Percentiles rank a stretch among this genome's conserved stretches.
Evolutionary conservation across 2,113 vertebrate species (phyloP).

Genomic region (Choloepus hoffmanni): DNA sequence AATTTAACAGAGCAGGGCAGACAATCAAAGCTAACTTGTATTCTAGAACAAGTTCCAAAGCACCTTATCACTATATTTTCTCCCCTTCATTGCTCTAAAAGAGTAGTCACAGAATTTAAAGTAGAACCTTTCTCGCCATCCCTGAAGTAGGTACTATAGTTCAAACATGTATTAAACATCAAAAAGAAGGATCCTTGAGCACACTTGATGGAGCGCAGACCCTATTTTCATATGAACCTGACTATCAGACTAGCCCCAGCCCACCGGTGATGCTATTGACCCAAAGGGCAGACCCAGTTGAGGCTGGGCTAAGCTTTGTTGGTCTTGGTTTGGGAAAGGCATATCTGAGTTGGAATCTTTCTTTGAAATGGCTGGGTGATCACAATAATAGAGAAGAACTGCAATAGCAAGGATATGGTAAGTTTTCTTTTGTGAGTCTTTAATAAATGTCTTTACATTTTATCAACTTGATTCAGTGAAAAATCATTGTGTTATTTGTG

Average conservation of each 20-base stretch:
- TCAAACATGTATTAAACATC: not conserved
- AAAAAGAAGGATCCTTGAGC: not conserved
- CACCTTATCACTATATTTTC: not conserved
- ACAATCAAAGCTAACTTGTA: constrained; percentile 37
- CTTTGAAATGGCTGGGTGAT: not conserved
- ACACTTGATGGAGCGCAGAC: fast-evolving
- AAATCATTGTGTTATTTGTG: constrained; percentile 54
- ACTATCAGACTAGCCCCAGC: not conserved
- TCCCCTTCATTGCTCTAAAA: constrained; percentile 54
- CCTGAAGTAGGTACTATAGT: not conserved
- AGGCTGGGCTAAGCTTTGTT: too few relatives aligned
- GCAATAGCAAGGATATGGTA: not conserved
- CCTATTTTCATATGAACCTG: not conserved
- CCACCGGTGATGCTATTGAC: too few relatives aligned
- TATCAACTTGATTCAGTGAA: constrained; percentile 44
- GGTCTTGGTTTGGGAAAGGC: not conserved
- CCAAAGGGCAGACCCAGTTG: not conserved
- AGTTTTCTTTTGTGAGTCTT: not conserved
- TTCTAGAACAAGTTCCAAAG: constrained; percentile 43
- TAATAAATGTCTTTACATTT: constrained; percentile 35
- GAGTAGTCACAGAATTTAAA: constrained; percentile 47
- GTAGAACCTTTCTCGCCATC: not conserved
- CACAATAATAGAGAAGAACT: not conserved
- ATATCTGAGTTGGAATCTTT: not conserved
- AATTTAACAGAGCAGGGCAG: constrained; percentile 56